Percentiles rank a stretch among this genome's conserved stretches.
Evolutionary conservation across 2,113 vertebrate species (phyloP).

Genomic region (Cromileptes altivelis): DNA sequence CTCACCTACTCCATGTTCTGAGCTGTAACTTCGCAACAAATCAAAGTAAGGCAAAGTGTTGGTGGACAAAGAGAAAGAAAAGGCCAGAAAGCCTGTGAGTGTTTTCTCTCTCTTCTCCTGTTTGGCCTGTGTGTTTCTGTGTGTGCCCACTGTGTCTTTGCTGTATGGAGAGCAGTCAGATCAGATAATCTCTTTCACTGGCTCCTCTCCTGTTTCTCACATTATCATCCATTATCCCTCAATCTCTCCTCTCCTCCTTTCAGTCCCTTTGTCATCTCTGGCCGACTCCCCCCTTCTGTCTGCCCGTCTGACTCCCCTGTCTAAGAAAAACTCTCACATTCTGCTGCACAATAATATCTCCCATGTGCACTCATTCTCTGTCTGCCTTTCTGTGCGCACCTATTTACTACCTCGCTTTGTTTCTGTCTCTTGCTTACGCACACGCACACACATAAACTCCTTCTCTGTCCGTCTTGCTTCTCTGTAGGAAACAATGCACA

Average conservation of each 20-base stretch:
- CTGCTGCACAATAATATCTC: slow-evolving; percentile 46
- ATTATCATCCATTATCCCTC: slow-evolving; percentile 77
- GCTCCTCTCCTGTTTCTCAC: slow-evolving; percentile 77
- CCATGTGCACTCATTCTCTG: slow-evolving; percentile 30
- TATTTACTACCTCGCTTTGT: slow-evolving; percentile 47
- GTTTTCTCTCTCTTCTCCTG: slow-evolving; percentile 11
- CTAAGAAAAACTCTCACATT: slow-evolving; percentile 51
- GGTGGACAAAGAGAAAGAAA: not conserved
- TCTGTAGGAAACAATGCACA: slow-evolving; percentile 77
- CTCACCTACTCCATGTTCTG: not conserved
- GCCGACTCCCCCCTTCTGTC: slow-evolving; percentile 31
- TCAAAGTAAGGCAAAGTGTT: slow-evolving; percentile 17
- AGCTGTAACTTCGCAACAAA: slow-evolving; percentile 8
- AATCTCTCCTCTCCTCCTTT: slow-evolving; percentile 69
- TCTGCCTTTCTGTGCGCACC: slow-evolving; percentile 30
- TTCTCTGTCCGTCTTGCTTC: slow-evolving; percentile 23
- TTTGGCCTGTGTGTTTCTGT: slow-evolving; percentile 22
- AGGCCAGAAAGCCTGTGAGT: not conserved
- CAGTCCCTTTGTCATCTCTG: slow-evolving; percentile 63
- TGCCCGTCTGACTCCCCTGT: slow-evolving; percentile 41
- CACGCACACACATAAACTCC: slow-evolving; percentile 4
- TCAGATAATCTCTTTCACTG: slow-evolving; percentile 76
- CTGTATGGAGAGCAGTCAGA: slow-evolving; percentile 57
- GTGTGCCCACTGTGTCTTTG: slow-evolving; percentile 36
- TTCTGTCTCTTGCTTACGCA: slow-evolving; percentile 13